Percentiles rank a stretch among this genome's conserved stretches.
These are phyloP conservation scores for Acanthisitta chloris DNA, from an alignment of 2,113 vertebrate genomes.

Conservation along the genomic window DNA sequence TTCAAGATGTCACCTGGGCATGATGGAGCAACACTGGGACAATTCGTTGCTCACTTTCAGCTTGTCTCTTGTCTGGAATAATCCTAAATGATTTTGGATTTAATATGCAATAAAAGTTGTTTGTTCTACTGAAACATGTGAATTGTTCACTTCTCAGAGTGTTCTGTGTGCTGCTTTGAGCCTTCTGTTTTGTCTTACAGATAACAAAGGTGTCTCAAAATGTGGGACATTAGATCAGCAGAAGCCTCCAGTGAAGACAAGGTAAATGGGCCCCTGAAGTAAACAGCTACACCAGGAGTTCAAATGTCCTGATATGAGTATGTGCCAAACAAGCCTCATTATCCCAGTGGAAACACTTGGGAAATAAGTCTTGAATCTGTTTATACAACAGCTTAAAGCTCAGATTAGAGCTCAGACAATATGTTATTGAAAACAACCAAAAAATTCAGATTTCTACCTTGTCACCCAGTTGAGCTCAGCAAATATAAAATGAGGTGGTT, in stretches of 20 bases:
- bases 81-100: not conserved
- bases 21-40: not conserved
- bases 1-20: not conserved
- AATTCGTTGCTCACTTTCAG: not conserved
- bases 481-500: not conserved
- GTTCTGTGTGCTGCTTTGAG: not conserved
- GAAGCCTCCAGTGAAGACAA: not conserved
- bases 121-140: not conserved
- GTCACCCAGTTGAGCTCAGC: not conserved
- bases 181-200: constrained; percentile 20
- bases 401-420: not conserved
- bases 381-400: not conserved
- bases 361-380: not conserved
- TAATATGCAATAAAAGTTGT: not conserved
- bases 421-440: not conserved
- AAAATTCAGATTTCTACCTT: not conserved
- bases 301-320: not conserved
- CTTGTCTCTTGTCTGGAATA: not conserved
- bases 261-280: not conserved
- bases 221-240: not conserved
- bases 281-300: not conserved
- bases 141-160: not conserved
- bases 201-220: not conserved
- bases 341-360: not conserved
- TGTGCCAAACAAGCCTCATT: not conserved